Base-by-base conservation (phyloP, 2,888 invertebrate species). In the Minunthozetes semirufus region DNA sequence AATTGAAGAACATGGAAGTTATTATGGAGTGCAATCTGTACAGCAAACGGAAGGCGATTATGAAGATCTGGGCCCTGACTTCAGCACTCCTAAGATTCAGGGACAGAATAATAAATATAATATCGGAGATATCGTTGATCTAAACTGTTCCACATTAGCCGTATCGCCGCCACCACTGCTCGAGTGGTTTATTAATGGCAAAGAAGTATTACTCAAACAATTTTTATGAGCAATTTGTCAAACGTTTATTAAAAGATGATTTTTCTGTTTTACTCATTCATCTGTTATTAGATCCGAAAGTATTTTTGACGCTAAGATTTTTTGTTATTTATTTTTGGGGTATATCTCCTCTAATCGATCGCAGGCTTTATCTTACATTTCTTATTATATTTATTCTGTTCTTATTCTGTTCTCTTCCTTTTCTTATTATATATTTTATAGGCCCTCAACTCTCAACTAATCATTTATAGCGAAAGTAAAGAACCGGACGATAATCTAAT, bases 111-210 rank as follows among this genome's bases (percentile, higher is more conserved):
- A 29, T 27, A 53, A 38, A 53, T 77, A 77, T 50, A 75, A 76
- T 59, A 77, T 78, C 6, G 78, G 78, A 29, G 76, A 76, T 72
- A 72, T 77, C 25, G 76, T 78, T 15, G 66, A 77, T 19, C 63
- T 78, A 11, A 78, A 77, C 15, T 78, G 78, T 38, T 76, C 78
- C 11, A 72, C 75, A 19, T 71, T 72, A 33, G 76, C 76, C 5
- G 11, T 22, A 56, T 73, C 75, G 13, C 77, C 77, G 61, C 77
- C 78, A 46, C 77, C 76, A 48, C 76, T 76, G 25, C 73, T 78
- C 38, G 72, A 77, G 22, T 78, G 78, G 78, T 78, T 75, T 66
- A 76, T 78, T 22, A 78, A 78, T 73, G 78, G 77, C 27, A 73
- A 74, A 74, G 78, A 78, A 66, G 77, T 78, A 74, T 76, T 75